Percentiles rank a stretch among this genome's conserved stretches.
These are phyloP conservation scores for Struthidea cinerea DNA, from an alignment of 2,113 vertebrate species.

Conservation along the genomic window DNA sequence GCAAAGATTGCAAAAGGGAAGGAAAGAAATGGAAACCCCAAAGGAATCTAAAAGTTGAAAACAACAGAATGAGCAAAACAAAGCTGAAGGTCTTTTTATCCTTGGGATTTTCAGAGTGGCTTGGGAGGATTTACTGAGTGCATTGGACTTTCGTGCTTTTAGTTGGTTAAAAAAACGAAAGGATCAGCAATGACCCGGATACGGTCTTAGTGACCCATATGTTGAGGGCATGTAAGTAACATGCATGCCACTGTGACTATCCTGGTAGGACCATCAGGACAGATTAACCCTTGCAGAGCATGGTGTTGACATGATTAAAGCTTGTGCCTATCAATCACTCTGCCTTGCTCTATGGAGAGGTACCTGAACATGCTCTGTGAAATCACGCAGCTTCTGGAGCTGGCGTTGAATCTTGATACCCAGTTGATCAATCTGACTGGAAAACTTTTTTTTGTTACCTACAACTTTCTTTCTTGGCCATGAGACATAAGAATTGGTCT, in stretches of 20 bases:
- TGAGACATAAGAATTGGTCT: neutral
- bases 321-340: neutral
- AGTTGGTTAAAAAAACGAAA: neutral
- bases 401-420: accelerated
- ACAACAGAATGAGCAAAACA: neutral
- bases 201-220: neutral
- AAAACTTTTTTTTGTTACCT: neutral
- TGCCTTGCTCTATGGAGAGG: neutral
- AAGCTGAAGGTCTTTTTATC: neutral
- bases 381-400: neutral
- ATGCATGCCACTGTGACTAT: neutral
- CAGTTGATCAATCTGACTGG: neutral
- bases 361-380: neutral
- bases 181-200: neutral
- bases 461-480: neutral
- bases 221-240: neutral
- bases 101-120: neutral
- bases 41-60: slow-evolving; percentile 2
- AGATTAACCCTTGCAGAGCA: neutral
- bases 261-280: neutral
- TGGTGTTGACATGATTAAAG: neutral
- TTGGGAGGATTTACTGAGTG: neutral
- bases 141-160: neutral
- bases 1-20: neutral
- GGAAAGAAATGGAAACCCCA: neutral